Evolutionary conservation across 2,888 invertebrate species (phyloP).

Genomic region (Tetramorium bicarinatum): DNA sequence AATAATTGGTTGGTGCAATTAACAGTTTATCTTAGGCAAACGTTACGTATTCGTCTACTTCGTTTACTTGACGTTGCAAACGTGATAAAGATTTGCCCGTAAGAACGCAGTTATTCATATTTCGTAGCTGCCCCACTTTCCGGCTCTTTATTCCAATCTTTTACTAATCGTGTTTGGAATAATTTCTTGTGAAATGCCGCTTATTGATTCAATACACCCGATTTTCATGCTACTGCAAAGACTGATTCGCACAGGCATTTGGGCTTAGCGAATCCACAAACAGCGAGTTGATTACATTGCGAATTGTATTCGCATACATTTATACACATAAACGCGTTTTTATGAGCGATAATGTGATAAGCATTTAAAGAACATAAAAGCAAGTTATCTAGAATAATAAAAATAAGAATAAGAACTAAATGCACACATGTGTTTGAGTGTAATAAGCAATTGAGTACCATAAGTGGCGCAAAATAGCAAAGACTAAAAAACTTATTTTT

Average conservation of each 20-base stretch:
- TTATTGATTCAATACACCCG: slow-evolving; percentile 12
- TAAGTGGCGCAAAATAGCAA: background rate
- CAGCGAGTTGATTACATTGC: background rate
- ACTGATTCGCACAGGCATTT: background rate
- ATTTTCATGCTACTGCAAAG: background rate
- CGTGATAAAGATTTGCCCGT: slow-evolving; percentile 61
- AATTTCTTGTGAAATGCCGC: slow-evolving; percentile 1
- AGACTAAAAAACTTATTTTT: background rate
- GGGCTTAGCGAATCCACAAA: background rate
- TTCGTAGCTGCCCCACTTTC: slow-evolving; percentile 63
- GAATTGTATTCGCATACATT: background rate
- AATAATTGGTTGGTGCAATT: slow-evolving; percentile 62
- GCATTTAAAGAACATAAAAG: slow-evolving; percentile 4
- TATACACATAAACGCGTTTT: background rate
- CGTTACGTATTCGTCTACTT: background rate
- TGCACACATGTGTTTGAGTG: background rate
- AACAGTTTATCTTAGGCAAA: slow-evolving; percentile 18
- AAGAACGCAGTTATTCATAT: slow-evolving; percentile 58
- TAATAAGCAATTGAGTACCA: background rate
- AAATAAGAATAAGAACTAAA: background rate
- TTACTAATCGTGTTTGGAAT: slow-evolving; percentile 28
- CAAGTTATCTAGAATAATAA: background rate
- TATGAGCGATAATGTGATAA: background rate
- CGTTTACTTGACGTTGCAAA: slow-evolving; percentile 16
- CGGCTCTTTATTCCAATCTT: slow-evolving; percentile 42